Percentiles rank a stretch among this genome's conserved stretches.
Conservation (phyloP, 1,140 invertebrate genomes). For the Amyelois transitella region DNA sequence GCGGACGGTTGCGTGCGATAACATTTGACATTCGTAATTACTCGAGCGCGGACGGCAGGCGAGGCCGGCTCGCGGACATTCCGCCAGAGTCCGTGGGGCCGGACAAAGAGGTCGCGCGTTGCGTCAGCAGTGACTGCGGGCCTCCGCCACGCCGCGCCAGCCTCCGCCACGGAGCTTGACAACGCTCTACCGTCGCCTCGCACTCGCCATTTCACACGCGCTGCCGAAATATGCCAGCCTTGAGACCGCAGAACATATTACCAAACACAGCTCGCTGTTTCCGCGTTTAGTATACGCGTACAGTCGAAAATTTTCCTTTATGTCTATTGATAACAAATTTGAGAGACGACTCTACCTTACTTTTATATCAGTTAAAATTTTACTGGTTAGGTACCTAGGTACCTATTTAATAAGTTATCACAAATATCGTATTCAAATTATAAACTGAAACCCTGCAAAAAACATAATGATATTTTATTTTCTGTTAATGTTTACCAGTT, state of each 20-base stretch:
- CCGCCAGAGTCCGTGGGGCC: slow-evolving; percentile 52
- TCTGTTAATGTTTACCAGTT: slow-evolving; percentile 53
- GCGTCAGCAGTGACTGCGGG: slow-evolving; percentile 45
- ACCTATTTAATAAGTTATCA: no score
- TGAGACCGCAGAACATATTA: slow-evolving; percentile 41
- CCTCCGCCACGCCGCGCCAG: slow-evolving; percentile 11
- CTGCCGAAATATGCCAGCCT: slow-evolving; percentile 49
- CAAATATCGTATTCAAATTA: not conserved
- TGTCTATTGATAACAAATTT: not conserved
- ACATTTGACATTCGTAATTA: slow-evolving; percentile 74
- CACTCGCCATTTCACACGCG: slow-evolving; percentile 42
- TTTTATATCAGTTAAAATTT: not conserved
- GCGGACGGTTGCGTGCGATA: slow-evolving; percentile 70
- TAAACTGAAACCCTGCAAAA: slow-evolving; percentile 6
- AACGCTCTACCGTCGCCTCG: slow-evolving; percentile 14
- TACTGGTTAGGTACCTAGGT: no score
- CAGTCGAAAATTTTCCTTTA: not conserved
- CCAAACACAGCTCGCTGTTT: slow-evolving; percentile 28
- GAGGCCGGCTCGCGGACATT: slow-evolving; percentile 57
- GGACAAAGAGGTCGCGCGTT: slow-evolving; percentile 69
- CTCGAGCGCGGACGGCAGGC: slow-evolving; percentile 46
- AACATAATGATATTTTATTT: slow-evolving; percentile 23
- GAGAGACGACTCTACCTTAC: slow-evolving; percentile 3
- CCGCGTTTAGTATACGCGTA: slow-evolving; percentile 16
- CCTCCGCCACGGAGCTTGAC: not conserved